Evolutionary conservation across 2,888 invertebrate species (phyloP).

Genomic region (Cheiracanthium punctorium): DNA sequence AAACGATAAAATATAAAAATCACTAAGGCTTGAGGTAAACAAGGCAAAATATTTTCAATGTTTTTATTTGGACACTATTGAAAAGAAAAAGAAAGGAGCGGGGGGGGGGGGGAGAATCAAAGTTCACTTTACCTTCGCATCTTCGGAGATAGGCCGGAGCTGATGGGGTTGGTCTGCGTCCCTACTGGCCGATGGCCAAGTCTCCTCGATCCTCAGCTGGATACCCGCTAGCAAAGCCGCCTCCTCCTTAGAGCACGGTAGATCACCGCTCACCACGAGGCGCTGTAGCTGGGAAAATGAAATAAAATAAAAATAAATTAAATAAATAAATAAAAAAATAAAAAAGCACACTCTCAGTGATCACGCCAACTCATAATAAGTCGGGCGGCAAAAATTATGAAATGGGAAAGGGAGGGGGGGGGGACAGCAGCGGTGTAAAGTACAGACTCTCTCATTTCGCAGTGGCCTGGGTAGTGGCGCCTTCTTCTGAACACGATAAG

Average conservation of each 20-base stretch:
- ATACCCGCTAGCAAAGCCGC: constrained; percentile 81
- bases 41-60: too few relatives aligned
- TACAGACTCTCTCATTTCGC: neutral
- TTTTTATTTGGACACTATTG: too few relatives aligned
- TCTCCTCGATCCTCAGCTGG: constrained; percentile 81
- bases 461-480: constrained; percentile 6
- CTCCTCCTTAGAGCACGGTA: constrained; percentile 81
- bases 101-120: too few relatives aligned
- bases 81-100: neutral
- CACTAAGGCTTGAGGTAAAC: too few relatives aligned
- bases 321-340: too few relatives aligned
- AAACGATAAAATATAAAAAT: too few relatives aligned
- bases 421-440: neutral
- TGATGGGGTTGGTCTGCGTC: constrained; percentile 67
- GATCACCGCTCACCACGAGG: constrained; percentile 80
- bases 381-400: too few relatives aligned
- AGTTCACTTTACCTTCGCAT: constrained; percentile 71
- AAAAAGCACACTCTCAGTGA: neutral
- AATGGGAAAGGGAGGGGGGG: neutral
- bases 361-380: neutral
- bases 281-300: constrained; percentile 81
- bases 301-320: constrained; percentile 69
- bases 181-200: constrained; percentile 75
- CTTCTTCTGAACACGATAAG: constrained; percentile 19
- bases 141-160: constrained; percentile 71